Evolutionary conservation across 2,888 invertebrate species (phyloP).

Genomic region (Agrotis ipsilon): DNA sequence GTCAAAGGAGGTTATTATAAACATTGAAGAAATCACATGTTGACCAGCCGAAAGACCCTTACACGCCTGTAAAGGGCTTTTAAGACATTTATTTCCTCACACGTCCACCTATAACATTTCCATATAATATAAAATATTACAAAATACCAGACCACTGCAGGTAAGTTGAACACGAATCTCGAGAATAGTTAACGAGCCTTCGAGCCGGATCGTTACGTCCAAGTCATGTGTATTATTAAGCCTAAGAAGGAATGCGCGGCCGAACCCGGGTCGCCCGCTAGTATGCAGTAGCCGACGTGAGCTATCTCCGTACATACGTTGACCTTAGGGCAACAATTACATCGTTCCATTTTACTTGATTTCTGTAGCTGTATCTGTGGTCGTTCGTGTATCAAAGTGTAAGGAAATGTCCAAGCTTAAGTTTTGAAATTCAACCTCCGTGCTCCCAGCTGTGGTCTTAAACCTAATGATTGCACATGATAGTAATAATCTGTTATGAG

Average conservation of each 20-base stretch:
- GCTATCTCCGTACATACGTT: slow-evolving; percentile 66
- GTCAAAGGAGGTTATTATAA: too few relatives aligned
- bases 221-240: slow-evolving; percentile 89
- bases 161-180: slow-evolving; percentile 78
- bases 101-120: slow-evolving; percentile 5
- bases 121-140: slow-evolving; percentile 45
- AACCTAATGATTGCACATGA: slow-evolving; percentile 21
- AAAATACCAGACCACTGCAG: slow-evolving; percentile 72
- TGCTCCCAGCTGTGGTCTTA: slow-evolving; percentile 10
- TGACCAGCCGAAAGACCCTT: background rate
- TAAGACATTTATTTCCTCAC: background rate
- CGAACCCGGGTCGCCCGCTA: slow-evolving; percentile 85
- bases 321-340: slow-evolving; percentile 79
- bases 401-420: slow-evolving; percentile 8
- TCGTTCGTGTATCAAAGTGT: slow-evolving; percentile 27
- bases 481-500: slow-evolving; percentile 27
- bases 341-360: slow-evolving; percentile 66
- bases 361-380: slow-evolving; percentile 48
- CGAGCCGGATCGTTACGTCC: slow-evolving; percentile 84
- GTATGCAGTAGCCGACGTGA: slow-evolving; percentile 79
- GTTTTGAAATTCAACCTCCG: slow-evolving; percentile 26
- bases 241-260: slow-evolving; percentile 88
- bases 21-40: too few relatives aligned
- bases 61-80: background rate
- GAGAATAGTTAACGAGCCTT: slow-evolving; percentile 83